Conservation (phyloP, 1,140 invertebrate genomes). For the Ectropis grisescens region DNA sequence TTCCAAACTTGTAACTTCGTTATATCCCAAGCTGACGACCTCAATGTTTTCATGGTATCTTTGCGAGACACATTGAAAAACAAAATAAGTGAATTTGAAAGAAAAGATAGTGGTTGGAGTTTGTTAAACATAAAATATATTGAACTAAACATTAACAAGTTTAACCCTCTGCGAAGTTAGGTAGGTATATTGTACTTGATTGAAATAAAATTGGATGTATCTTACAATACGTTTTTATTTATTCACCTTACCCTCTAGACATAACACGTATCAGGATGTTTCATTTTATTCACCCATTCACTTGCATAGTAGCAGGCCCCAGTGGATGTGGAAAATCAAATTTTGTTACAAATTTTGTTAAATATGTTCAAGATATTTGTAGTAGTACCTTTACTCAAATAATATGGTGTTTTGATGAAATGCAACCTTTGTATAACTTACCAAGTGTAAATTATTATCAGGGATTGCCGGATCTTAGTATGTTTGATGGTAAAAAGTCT, state of each 20-base stretch:
- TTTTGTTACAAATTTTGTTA: constrained; percentile 21
- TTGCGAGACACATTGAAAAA: no score
- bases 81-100: no score
- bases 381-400: constrained; percentile 10
- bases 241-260: no score
- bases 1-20: no score
- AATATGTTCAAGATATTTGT: constrained; percentile 17
- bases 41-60: no score
- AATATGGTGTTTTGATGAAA: constrained; percentile 32
- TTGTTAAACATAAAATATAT: no score
- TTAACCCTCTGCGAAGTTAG: constrained; percentile 11
- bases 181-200: constrained; percentile 44
- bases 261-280: constrained; percentile 9
- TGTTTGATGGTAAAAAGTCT: constrained; percentile 25
- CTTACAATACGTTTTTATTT: no score
- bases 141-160: no score
- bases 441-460: constrained; percentile 21
- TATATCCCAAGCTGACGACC: no score
- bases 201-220: constrained; percentile 22
- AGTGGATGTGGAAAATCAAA: constrained; percentile 25
- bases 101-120: no score
- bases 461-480: constrained; percentile 26
- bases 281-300: constrained; percentile 24
- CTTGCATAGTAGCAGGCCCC: constrained; percentile 20
- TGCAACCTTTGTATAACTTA: constrained; percentile 27